phyloP scores from a whole-genome alignment of 2,113 vertebrate genomes.

The Porphyrio hochstetteri region DNA sequence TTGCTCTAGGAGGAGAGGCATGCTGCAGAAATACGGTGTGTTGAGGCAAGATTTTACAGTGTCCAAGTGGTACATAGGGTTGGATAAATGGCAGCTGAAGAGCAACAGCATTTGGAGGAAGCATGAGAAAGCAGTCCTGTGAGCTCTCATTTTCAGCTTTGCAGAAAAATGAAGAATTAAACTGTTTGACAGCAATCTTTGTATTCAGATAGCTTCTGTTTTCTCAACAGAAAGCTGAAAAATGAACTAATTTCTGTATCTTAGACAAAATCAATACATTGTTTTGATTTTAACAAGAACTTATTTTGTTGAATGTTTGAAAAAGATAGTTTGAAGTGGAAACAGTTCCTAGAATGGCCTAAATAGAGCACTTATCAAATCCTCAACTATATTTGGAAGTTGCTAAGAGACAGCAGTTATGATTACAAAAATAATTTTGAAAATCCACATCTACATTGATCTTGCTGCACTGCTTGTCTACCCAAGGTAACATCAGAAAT shows the following conservation, averaged over 20 bases:
- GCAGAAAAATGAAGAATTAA: neutral
- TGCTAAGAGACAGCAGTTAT: conserved; percentile 54
- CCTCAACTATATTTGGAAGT: conserved; percentile 29
- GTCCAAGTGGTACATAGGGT: neutral
- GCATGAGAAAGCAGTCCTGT: neutral
- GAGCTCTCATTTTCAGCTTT: neutral
- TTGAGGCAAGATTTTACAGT: neutral
- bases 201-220: neutral
- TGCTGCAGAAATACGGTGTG: neutral
- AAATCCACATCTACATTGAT: neutral
- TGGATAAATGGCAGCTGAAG: neutral
- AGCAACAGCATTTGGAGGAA: neutral
- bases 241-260: neutral
- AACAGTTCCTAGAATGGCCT: neutral
- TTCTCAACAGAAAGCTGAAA: conserved; percentile 14
- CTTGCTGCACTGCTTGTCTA: neutral
- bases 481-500: neutral
- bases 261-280: conserved; percentile 11
- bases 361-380: conserved; percentile 25
- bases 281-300: conserved; percentile 28
- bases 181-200: neutral
- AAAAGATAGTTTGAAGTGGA: conserved; percentile 33
- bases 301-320: conserved; percentile 6
- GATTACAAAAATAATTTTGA: conserved; percentile 21
- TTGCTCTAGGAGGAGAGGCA: neutral